Conservation (phyloP, 2,797 vertebrate genomes). For the Schizopygopsis malacanthus region DNA sequence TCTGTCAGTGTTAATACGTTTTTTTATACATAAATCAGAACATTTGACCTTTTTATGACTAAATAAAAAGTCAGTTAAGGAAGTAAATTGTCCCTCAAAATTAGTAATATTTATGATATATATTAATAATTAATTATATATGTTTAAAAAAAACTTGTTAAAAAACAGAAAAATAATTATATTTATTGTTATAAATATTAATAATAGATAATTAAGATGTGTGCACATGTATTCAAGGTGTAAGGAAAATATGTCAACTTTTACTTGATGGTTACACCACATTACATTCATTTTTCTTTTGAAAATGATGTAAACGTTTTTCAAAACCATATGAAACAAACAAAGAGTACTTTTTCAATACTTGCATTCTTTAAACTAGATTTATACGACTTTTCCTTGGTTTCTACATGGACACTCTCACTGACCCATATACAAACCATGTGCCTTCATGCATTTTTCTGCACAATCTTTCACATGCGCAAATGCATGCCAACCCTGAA, state of each 20-base stretch:
- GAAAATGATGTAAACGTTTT: background rate
- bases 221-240: background rate
- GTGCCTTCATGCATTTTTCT: conserved; percentile 9
- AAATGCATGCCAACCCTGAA: conserved; percentile 1
- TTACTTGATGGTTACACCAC: background rate
- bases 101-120: background rate
- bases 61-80: background rate
- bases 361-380: background rate
- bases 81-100: background rate
- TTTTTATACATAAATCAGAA: too few relatives aligned
- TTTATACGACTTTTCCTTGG: background rate
- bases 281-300: background rate
- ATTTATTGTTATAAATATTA: too few relatives aligned
- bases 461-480: background rate
- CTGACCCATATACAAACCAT: conserved; percentile 23
- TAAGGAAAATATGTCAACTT: background rate
- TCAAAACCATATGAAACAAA: background rate
- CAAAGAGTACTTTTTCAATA: background rate
- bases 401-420: background rate
- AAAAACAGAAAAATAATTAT: too few relatives aligned
- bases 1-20: background rate
- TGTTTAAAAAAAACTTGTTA: too few relatives aligned
- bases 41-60: background rate
- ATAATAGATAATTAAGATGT: background rate
- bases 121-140: too few relatives aligned